A percentile compares a stretch with the other conserved stretches of the same genome.
These are phyloP conservation scores for Arvicanthis niloticus DNA, from an alignment of 2,113 vertebrate species.

Conservation along the genomic window DNA sequence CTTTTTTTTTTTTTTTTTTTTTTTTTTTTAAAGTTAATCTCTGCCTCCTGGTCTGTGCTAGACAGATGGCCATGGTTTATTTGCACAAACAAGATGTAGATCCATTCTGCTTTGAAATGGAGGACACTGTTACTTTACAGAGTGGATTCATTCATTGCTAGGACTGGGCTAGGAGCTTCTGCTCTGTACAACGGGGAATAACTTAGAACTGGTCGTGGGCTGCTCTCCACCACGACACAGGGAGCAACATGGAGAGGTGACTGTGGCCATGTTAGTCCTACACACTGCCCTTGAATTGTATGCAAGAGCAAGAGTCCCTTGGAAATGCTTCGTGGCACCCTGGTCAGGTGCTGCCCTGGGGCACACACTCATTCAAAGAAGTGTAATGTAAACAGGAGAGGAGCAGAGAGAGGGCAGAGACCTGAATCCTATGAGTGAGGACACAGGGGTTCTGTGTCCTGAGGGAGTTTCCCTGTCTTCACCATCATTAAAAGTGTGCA, in stretches of 20 bases:
- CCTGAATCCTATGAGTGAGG: neutral
- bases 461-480: neutral
- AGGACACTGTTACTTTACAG: neutral
- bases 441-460: neutral
- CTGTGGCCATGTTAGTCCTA: accelerated
- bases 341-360: neutral
- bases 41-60: neutral
- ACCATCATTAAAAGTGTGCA: neutral
- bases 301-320: too few relatives aligned
- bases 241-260: too few relatives aligned
- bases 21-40: neutral
- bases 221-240: neutral
- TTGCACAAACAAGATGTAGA: neutral
- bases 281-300: neutral
- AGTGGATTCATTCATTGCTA: neutral
- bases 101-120: neutral
- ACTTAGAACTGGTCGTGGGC: neutral
- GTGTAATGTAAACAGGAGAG: too few relatives aligned
- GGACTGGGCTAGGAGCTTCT: too few relatives aligned
- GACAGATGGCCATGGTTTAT: neutral
- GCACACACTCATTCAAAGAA: neutral
- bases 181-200: neutral
- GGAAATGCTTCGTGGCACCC: neutral
- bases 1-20: too few relatives aligned
- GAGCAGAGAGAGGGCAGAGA: neutral